Base-by-base conservation (phyloP, 2,113 vertebrate genomes). In the Podiceps cristatus region DNA sequence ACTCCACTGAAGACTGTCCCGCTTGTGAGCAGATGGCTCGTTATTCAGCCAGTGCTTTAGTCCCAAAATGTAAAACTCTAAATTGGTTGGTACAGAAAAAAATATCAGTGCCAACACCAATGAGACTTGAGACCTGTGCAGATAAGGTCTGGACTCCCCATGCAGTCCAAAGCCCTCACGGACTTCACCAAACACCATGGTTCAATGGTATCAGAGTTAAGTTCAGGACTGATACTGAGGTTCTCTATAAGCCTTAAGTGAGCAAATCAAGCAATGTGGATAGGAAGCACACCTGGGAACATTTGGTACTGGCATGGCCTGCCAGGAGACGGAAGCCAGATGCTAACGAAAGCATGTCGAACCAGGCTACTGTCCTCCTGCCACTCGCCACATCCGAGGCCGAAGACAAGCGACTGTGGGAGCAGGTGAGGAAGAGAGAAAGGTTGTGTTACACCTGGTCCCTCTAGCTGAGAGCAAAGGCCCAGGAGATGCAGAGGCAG, bases 81-180 rank as follows among this genome's bases (percentile, higher is more conserved):
- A 29, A 33, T 20, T n/a, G 13, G 16, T 74, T 55, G 5, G 16
- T 56, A 76, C 27, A 71, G 53, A 31, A 37, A 42, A 44, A 9
- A 28, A 10, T 6, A 20, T 8, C 22, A 44, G 9, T 77, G 64
- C 52, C 44, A 76, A 76, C 35, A 64, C 29, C 35, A 66, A 10
- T 0, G 2, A 56, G 16, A 18, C 17, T 15, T 1, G 2, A 55
- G 37, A 64, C 15, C 10, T 42, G 29, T 12, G 52, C 68, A 67
- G 10, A 10, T 16, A n/a, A 44, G 10, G 53, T 49, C 5, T 66
- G 68, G 49, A 58, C 8, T 47, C n/a, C 9, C 13, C 1, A 1
- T 1, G 35, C 50, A 55, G 17, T 25, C 29, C 55, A 78, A 64
- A 68, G 85, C 7, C 42, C 27, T 52, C 14, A 20, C 7, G 15